Evolutionary conservation across 2,113 vertebrate species (phyloP).

Genomic region (Notothenia rossii): DNA sequence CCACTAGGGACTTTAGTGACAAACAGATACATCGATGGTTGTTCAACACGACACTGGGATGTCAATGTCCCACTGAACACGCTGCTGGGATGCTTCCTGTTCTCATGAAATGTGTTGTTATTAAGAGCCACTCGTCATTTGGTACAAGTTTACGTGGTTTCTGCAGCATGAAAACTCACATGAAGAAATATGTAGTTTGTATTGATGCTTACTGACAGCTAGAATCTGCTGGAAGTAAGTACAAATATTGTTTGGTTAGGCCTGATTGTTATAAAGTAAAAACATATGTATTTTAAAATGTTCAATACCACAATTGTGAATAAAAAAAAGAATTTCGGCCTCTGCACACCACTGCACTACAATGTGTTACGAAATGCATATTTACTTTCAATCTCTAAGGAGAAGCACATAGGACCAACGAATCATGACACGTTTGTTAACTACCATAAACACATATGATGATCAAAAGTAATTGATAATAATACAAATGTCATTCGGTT

Average conservation of each 20-base stretch:
- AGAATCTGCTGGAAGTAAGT: not conserved
- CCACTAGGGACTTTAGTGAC: not conserved
- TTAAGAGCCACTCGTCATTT: not conserved
- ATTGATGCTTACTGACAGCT: not conserved
- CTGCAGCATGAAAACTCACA: not conserved
- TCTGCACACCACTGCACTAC: not conserved
- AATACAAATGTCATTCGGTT: not conserved
- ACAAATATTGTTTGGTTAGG: conserved; percentile 20
- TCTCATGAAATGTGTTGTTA: not conserved
- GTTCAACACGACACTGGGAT: not conserved
- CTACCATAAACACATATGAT: not conserved
- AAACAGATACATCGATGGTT: not conserved
- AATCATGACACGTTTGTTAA: not conserved
- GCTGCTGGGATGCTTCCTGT: not conserved
- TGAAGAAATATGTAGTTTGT: not conserved
- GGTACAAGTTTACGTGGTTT: not conserved
- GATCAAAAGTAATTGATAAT: conserved; percentile 7
- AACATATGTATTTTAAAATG: not conserved
- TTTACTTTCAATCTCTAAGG: not conserved
- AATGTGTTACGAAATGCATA: not conserved
- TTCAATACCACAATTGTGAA: not conserved
- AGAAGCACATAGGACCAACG: not conserved
- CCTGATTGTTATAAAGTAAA: conserved; percentile 35
- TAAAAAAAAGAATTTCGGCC: conserved; percentile 25
- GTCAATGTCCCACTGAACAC: not conserved